A percentile compares a stretch with the other conserved stretches of the same genome.
Conservation (phyloP, 1,140 invertebrate genomes). For the Notospermus geniculatus region DNA sequence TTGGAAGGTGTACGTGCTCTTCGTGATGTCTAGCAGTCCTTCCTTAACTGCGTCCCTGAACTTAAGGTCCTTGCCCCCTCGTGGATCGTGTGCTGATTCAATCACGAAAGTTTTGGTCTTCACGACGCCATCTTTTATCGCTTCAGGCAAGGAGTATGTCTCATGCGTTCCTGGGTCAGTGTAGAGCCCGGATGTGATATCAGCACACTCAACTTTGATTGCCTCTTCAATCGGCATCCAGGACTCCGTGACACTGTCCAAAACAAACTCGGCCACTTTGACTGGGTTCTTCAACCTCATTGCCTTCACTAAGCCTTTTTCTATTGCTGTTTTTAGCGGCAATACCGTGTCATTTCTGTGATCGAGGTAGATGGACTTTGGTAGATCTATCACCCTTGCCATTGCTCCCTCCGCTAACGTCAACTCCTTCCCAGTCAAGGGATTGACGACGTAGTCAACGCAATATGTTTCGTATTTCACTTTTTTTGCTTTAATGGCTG, state of each 20-base stretch:
- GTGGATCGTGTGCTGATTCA: background rate
- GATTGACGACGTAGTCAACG: no score
- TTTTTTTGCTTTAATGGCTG: no score
- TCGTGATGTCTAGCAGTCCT: no score
- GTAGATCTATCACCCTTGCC: no score
- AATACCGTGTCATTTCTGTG: slow-evolving; percentile 11
- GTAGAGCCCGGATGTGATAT: slow-evolving; percentile 2
- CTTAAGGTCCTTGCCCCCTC: background rate
- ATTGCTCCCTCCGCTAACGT: no score
- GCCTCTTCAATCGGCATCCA: slow-evolving; percentile 21
- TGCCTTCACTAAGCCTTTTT: slow-evolving; percentile 32
- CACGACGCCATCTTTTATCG: background rate
- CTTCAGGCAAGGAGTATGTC: background rate
- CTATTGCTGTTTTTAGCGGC: slow-evolving; percentile 34
- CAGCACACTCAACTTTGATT: slow-evolving; percentile 17
- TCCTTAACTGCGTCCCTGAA: no score
- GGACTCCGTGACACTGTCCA: slow-evolving; percentile 8
- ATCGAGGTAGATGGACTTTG: no score
- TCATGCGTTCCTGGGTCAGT: background rate
- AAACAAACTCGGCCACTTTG: background rate
- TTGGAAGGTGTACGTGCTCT: no score
- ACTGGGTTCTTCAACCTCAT: no score
- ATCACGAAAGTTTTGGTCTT: background rate
- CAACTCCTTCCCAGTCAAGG: no score
- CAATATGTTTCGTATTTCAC: no score